phyloP scores from a whole-genome alignment of 2,797 vertebrate species.

The Acanthurus lineatus region DNA sequence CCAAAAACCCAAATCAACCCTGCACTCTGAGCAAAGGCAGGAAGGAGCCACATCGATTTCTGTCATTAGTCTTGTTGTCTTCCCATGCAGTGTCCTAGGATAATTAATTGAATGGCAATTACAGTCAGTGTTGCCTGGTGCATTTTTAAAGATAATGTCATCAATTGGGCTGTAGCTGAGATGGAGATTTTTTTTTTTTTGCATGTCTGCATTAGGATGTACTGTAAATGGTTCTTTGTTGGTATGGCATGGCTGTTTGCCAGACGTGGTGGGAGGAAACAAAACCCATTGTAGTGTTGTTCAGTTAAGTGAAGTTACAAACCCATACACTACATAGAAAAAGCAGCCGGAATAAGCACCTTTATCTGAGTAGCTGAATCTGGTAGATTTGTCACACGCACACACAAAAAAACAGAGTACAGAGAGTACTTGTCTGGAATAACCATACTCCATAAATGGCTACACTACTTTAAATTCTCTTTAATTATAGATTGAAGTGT shows the following conservation, averaged over 20 bases:
- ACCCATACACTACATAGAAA: slow-evolving; percentile 30
- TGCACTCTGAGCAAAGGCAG: slow-evolving; percentile 46
- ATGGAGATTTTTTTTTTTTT: slow-evolving; percentile 67
- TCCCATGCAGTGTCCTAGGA: slow-evolving; percentile 68
- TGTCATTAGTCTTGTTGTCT: slow-evolving; percentile 65
- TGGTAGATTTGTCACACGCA: slow-evolving; percentile 49
- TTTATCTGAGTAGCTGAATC: slow-evolving; percentile 59
- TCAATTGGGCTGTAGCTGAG: slow-evolving; percentile 73
- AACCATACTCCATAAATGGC: slow-evolving; percentile 74
- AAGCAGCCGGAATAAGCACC: slow-evolving; percentile 46
- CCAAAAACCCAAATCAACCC: slow-evolving; percentile 43
- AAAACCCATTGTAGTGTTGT: slow-evolving; percentile 60
- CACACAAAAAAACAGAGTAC: slow-evolving; percentile 16
- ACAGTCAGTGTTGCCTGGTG: slow-evolving; percentile 68
- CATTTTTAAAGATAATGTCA: slow-evolving; percentile 83
- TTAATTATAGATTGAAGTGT: slow-evolving; percentile 82
- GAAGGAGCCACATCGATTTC: slow-evolving; percentile 70
- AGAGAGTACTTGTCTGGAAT: slow-evolving; percentile 67
- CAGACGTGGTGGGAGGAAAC: slow-evolving; percentile 44
- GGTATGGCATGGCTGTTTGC: slow-evolving; percentile 56
- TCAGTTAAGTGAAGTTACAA: slow-evolving; percentile 57
- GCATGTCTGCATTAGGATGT: slow-evolving; percentile 73
- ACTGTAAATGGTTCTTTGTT: slow-evolving; percentile 64
- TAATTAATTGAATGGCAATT: slow-evolving; percentile 84
- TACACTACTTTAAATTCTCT: slow-evolving; percentile 72